These are phyloP conservation scores for Antheraea mylitta DNA, from an alignment of 1,140 invertebrate species.

Conservation along the genomic window DNA sequence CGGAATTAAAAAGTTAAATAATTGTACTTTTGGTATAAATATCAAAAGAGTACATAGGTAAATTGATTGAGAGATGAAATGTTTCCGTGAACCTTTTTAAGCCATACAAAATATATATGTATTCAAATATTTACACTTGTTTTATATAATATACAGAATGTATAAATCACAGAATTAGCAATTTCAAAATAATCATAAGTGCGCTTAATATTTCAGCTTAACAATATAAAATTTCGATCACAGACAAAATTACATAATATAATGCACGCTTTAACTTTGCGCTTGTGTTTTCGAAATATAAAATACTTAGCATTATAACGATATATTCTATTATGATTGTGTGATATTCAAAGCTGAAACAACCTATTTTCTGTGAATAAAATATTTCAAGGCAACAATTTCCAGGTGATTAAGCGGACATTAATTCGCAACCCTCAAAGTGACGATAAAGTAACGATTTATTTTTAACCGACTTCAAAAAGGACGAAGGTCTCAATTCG, in stretches of 20 bases:
- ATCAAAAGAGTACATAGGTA: no score
- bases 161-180: constrained; percentile 21
- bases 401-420: constrained; percentile 58
- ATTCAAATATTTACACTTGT: no score
- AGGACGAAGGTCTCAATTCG: no score
- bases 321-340: constrained; percentile 64
- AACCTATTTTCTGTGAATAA: constrained; percentile 63
- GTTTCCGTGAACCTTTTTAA: no score
- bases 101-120: no score
- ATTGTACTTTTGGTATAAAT: no score
- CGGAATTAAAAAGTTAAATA: no score
- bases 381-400: constrained; percentile 65
- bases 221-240: constrained; percentile 77
- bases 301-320: constrained; percentile 70
- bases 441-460: constrained; percentile 39
- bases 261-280: constrained; percentile 60
- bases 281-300: constrained; percentile 69
- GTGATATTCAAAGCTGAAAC: constrained; percentile 67
- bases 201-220: constrained; percentile 68
- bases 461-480: constrained; percentile 12
- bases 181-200: constrained; percentile 44
- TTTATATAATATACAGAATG: not conserved
- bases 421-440: constrained; percentile 34
- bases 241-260: constrained; percentile 76
- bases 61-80: no score